Evolutionary conservation across 2,888 invertebrate genomes (phyloP), one percentile per base, ranked within the genome.

Genomic region (Malthinus flaveolus): DNA sequence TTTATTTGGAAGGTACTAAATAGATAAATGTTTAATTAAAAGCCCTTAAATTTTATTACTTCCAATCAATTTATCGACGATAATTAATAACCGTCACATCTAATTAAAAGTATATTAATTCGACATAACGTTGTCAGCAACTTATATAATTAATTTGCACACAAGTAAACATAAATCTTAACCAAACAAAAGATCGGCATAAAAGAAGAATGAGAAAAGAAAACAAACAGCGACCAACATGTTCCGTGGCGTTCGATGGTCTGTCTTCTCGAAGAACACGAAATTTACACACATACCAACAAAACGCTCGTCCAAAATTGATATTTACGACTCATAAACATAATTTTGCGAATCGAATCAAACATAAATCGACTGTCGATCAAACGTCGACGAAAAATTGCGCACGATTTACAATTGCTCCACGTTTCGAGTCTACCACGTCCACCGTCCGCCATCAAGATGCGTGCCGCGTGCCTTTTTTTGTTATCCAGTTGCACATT

Each of bases 81-180:
- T 42, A 15, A 42, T 42, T 42, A 42, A 42, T 42, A 15, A 42
- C 13, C 23, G 15, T 42, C 39, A 42, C 39, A 42, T 42, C 39
- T 15, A 56, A 50, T 59, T 63, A 65, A 63, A 50, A 49, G 62
- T 56, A 58, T 58, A 62, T 65, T 63, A 65, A 65, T 61, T 64
- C 64, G 58, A 56, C 51, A 56, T 50, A 60, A 54, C 62, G 54
- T 63, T 62, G 66, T 64, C 64, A 61, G 66, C 49, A 62, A 59
- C 64, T 67, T 65, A 62, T 63, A 66, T 68, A 69, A 69, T 69
- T 69, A 69, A 69, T 68, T 69, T 68, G 65, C 69, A 69, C 65
- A 67, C 66, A 68, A 65, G 65, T 58, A 58, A 56, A 58, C 65
- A 69, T 69, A 69, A 69, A 69, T 69, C 66, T 66, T 59, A 10